Conservation (phyloP, 1,140 invertebrate genomes). For the Drosophila littoralis region DNA sequence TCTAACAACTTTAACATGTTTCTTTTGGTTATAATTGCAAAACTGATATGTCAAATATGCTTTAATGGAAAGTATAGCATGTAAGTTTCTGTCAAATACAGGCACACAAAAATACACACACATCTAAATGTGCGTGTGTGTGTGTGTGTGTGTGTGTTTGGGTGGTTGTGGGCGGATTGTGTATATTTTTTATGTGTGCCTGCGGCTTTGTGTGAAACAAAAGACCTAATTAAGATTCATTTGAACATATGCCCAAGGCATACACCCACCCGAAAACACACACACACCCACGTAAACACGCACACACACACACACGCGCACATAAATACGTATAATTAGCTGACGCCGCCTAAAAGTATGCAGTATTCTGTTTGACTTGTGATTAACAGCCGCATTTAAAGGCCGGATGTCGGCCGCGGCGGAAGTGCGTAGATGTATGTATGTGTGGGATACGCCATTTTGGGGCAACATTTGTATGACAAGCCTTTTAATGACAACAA, state of each 20-base stretch:
- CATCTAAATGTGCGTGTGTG: not conserved
- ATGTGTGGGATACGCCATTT: not conserved
- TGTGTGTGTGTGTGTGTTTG: not conserved
- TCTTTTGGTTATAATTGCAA: not conserved
- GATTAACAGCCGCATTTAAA: constrained; percentile 66
- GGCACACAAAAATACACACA: not conserved
- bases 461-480: constrained; percentile 39
- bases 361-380: constrained; percentile 72
- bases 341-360: constrained; percentile 58
- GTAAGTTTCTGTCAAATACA: constrained; percentile 22
- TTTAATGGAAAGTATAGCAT: constrained; percentile 28
- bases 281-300: constrained; percentile 6
- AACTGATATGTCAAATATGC: constrained; percentile 12
- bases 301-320: constrained; percentile 4
- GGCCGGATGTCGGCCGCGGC: constrained; percentile 22
- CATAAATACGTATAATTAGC: constrained; percentile 63
- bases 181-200: constrained; percentile 26
- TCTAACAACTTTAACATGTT: not conserved
- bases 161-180: not conserved
- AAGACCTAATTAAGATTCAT: constrained; percentile 55
- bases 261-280: constrained; percentile 5
- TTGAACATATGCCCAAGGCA: constrained; percentile 41
- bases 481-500: constrained; percentile 65
- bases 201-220: constrained; percentile 50
- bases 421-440: not conserved